Percentiles rank a stretch among this genome's conserved stretches.
Conservation (phyloP, 2,113 vertebrate genomes). For the Muntiacus reevesi region DNA sequence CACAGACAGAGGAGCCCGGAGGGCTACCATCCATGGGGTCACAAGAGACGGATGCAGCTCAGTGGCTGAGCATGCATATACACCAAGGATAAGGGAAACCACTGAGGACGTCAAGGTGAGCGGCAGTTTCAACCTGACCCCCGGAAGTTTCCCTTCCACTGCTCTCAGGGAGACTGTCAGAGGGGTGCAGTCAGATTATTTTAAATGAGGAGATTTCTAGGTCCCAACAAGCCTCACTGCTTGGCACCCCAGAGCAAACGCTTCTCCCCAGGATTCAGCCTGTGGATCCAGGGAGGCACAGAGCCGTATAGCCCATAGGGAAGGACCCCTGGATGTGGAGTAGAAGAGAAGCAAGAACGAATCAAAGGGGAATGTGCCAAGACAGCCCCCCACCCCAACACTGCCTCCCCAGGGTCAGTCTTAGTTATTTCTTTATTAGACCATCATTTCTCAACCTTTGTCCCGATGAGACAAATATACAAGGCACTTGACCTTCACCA, state of each 20-base stretch:
- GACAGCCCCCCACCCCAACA: fast-evolving
- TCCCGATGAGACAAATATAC: neutral
- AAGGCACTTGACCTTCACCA: neutral
- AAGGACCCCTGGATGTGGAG: neutral
- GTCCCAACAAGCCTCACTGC: neutral
- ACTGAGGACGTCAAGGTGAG: neutral
- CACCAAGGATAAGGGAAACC: neutral
- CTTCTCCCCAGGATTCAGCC: neutral
- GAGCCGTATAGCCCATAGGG: neutral
- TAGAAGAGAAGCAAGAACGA: neutral
- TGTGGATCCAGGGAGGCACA: neutral
- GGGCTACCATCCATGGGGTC: neutral
- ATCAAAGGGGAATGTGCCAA: fast-evolving
- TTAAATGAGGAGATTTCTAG: neutral
- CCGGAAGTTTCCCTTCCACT: neutral
- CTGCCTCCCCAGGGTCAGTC: neutral
- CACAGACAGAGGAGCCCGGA: neutral
- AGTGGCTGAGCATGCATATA: neutral
- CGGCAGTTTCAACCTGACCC: neutral
- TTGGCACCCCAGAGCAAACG: no score
- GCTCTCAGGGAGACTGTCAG: neutral
- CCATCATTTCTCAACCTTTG: neutral
- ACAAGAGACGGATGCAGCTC: neutral
- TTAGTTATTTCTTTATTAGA: neutral
- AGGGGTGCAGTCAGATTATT: neutral